Evolutionary conservation across 2,113 vertebrate species (phyloP).

Genomic region (Varanus komodoensis): DNA sequence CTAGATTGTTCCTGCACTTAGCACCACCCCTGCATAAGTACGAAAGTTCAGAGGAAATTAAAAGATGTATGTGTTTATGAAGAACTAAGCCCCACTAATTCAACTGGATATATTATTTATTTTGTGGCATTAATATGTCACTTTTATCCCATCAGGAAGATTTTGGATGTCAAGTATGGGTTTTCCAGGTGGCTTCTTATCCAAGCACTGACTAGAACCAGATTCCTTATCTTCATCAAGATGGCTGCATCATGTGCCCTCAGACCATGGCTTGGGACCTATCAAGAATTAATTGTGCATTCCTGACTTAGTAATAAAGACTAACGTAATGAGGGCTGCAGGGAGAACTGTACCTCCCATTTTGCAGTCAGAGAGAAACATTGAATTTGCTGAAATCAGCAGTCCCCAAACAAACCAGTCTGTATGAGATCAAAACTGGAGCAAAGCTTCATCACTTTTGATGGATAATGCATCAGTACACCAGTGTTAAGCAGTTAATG

Average conservation of each 20-base stretch:
- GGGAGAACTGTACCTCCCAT: neutral
- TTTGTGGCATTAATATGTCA: too few relatives aligned
- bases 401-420: neutral
- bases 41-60: neutral
- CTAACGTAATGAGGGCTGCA: neutral
- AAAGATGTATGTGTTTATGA: neutral
- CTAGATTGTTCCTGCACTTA: too few relatives aligned
- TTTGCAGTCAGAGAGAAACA: neutral
- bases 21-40: neutral
- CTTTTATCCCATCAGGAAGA: too few relatives aligned
- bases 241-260: neutral
- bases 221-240: too few relatives aligned
- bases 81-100: neutral
- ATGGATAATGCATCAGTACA: neutral
- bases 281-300: neutral
- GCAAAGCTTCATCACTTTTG: neutral
- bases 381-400: neutral
- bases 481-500: neutral
- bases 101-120: neutral
- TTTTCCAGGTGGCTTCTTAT: too few relatives aligned
- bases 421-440: neutral
- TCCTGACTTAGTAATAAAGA: neutral
- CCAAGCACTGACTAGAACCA: too few relatives aligned
- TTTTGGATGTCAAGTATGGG: too few relatives aligned
- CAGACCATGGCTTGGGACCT: neutral